phyloP scores from a whole-genome alignment of 2,113 vertebrate species.

The Hippopotamus amphibius region DNA sequence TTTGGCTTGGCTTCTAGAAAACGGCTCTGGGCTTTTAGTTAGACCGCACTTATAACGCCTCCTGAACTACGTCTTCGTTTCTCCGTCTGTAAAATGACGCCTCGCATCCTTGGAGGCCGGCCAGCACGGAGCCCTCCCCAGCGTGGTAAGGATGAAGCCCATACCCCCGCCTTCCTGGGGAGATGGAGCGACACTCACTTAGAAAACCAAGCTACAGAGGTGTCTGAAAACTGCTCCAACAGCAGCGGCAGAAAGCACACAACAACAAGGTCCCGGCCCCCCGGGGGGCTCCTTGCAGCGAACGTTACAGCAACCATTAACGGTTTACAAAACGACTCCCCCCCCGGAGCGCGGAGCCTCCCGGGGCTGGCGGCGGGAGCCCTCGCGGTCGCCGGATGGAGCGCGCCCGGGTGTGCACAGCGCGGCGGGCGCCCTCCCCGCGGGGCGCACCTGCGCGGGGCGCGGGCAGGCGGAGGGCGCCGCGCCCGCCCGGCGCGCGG shows the following conservation, averaged over 20 bases:
- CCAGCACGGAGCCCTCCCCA: not conserved
- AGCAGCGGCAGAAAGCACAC: not conserved
- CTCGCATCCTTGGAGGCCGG: fast-evolving
- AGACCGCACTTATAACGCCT: fast-evolving
- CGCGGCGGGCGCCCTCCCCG: not conserved
- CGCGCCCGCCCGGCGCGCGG: not conserved
- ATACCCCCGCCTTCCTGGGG: not conserved
- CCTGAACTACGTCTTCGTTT: not conserved
- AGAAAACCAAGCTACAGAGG: not conserved
- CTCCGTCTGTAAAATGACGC: not conserved
- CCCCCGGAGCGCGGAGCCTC: too few relatives aligned
- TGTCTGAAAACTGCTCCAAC: not conserved
- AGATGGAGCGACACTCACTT: not conserved
- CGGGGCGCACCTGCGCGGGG: not conserved
- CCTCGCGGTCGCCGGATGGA: not conserved
- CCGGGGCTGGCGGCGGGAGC: not conserved
- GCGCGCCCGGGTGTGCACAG: not conserved
- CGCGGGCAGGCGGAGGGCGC: not conserved
- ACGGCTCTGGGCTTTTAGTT: not conserved
- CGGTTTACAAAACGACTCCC: not conserved
- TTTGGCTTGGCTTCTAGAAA: not conserved
- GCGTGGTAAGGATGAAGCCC: not conserved
- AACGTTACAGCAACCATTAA: not conserved
- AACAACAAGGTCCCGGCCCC: not conserved
- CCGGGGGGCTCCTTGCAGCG: not conserved